Evolutionary conservation across 2,797 vertebrate species (phyloP), one percentile per base, ranked within the genome.

Genomic region (Erethizon dorsatum): DNA sequence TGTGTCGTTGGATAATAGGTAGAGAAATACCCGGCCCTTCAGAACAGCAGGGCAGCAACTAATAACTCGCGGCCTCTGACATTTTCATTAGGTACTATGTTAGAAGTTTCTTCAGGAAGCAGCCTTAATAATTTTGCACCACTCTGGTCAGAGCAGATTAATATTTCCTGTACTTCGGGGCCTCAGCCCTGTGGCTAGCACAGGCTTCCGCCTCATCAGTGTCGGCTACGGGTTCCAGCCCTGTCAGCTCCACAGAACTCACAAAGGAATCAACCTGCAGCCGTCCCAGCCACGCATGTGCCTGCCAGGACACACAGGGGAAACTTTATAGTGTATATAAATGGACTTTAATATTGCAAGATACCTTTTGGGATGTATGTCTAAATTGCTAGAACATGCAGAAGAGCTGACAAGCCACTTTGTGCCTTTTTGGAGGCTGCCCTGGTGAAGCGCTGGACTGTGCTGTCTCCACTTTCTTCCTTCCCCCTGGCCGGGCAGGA

Each of bases 271-370:
- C 97, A 98, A 87, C 96, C 95, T 59, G 94, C 56, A 92, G 87
- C 96, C 95, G 95, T 97, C 63, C 90, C 91, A 94, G 91, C 79
- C 96, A 90, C 22, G 84, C 92, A 18, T 84, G 83, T 96, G 95
- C 95, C 94, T 98, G 56, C 94, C 83, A 97, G 96, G 77, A 98
- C 89, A 96, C 91, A 28, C 95, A 88, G 90, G 96, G 97, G 97
- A 91, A 97, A 94, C 69, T 97, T 97, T 88, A 97, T 26, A 63
- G 89, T 88, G 28, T 65, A 91, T 97, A 65, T 96, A 98, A 98
- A 98, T 91, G 96, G 96, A 89, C 95, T 98, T 98, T 98, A 98
- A 98, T 98, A 98, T 98, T 96, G 91, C 92, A 95, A 71, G 17
- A 88, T 92, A 98, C 94, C 97, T 98, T 98, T 97, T 50, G 94